Conservation (phyloP, 2,113 vertebrate genomes). For the Rhodinocichla rosea region DNA sequence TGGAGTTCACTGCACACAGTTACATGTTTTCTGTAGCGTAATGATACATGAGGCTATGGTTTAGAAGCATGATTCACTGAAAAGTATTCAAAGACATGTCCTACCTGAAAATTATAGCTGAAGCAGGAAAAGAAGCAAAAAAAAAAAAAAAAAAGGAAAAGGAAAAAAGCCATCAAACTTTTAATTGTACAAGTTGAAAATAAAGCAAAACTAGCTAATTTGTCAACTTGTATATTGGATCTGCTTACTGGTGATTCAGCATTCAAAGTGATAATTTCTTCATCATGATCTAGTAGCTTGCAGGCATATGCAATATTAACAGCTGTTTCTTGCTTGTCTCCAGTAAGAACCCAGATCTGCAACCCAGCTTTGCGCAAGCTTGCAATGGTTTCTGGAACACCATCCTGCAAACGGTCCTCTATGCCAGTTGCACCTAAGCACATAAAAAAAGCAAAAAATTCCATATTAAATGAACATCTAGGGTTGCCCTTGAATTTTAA, state of each 20-base stretch:
- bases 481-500: neutral
- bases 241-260: slow-evolving; percentile 87
- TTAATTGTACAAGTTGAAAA: neutral
- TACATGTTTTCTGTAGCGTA: neutral
- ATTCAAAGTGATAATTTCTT: slow-evolving; percentile 92
- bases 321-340: slow-evolving; percentile 97
- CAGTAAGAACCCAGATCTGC: slow-evolving; percentile 97
- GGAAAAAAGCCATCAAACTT: slow-evolving; percentile 17
- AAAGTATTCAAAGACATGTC: slow-evolving; percentile 14
- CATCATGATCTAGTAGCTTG: slow-evolving; percentile 90
- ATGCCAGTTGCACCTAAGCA: slow-evolving; percentile 89
- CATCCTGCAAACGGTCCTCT: slow-evolving; percentile 94
- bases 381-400: slow-evolving; percentile 92
- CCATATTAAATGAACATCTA: neutral
- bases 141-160: neutral
- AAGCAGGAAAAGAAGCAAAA: neutral
- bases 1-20: neutral
- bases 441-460: neutral
- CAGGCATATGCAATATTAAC: slow-evolving; percentile 95
- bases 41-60: neutral
- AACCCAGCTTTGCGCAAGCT: slow-evolving; percentile 88
- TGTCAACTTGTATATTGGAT: neutral
- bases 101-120: slow-evolving; percentile 4
- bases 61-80: neutral
- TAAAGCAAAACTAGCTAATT: neutral